A percentile compares a stretch with the other conserved stretches of the same genome.
Conservation (phyloP, 1,140 invertebrate genomes). For the Drosophila bipectinata region DNA sequence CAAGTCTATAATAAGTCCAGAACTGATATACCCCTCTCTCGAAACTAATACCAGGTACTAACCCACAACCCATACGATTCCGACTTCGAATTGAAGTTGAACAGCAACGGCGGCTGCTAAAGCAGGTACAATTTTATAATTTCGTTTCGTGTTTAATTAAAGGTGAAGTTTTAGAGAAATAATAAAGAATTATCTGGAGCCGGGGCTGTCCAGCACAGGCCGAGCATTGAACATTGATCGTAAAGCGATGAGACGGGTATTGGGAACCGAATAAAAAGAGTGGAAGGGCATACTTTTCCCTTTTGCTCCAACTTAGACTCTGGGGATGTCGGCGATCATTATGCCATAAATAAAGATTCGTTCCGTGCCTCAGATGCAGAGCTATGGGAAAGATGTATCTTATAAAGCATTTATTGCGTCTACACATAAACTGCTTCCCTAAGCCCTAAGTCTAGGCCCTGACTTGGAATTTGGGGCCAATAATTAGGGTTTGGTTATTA, state of each 20-base stretch:
- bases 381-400: conserved; percentile 64
- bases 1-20: neutral
- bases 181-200: conserved; percentile 80
- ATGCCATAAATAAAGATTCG: conserved; percentile 83
- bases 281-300: conserved; percentile 23
- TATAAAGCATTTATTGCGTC: conserved; percentile 69
- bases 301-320: conserved; percentile 47
- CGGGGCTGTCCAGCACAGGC: neutral
- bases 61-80: conserved; percentile 17
- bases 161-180: conserved; percentile 83
- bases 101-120: conserved; percentile 58
- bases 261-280: conserved; percentile 26
- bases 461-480: conserved; percentile 32
- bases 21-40: conserved; percentile 4
- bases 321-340: conserved; percentile 59
- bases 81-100: conserved; percentile 39
- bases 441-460: conserved; percentile 37
- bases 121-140: conserved; percentile 83
- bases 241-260: conserved; percentile 67
- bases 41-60: conserved; percentile 13
- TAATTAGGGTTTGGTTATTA: conserved; percentile 71
- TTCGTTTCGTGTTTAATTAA: conserved; percentile 83
- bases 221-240: conserved; percentile 70
- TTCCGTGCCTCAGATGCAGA: conserved; percentile 54
- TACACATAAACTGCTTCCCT: conserved; percentile 28